These are phyloP conservation scores for Coenobita brevimanus DNA, from an alignment of 1,140 invertebrate genomes.

Conservation along the genomic window DNA sequence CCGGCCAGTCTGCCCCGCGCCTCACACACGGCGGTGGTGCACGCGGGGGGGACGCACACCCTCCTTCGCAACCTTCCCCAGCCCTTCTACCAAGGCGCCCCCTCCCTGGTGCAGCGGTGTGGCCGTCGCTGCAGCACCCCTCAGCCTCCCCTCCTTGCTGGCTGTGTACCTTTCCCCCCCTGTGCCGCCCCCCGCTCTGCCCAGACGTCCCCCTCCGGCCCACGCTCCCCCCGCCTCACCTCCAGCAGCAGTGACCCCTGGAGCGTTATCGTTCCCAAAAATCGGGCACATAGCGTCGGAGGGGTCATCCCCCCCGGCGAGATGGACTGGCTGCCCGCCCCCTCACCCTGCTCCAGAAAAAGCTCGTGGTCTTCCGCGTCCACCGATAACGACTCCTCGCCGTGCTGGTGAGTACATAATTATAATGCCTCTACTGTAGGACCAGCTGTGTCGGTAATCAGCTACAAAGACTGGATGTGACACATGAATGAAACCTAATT, in stretches of 20 bases:
- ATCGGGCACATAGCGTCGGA: constrained; percentile 36
- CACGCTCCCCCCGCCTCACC: constrained; percentile 48
- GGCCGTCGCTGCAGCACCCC: constrained; percentile 43
- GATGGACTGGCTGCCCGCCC: constrained; percentile 64
- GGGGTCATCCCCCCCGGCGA: constrained; percentile 49
- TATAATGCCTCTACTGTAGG: neutral
- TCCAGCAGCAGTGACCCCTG: constrained; percentile 55
- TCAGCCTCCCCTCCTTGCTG: constrained; percentile 22
- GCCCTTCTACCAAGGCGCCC: neutral
- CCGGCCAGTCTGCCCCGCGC: neutral
- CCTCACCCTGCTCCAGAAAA: constrained; percentile 62
- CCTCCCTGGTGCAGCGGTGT: constrained; percentile 6
- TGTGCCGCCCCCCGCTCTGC: constrained; percentile 42
- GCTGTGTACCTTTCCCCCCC: constrained; percentile 16
- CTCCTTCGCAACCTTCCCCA: constrained; percentile 29
- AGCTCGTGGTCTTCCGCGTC: constrained; percentile 65
- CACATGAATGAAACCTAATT: no score
- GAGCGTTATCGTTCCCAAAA: constrained; percentile 52
- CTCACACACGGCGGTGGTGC: constrained; percentile 28
- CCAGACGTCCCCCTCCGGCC: constrained; percentile 50
- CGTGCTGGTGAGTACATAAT: constrained; percentile 62
- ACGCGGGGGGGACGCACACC: constrained; percentile 33
- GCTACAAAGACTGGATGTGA: no score
- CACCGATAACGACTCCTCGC: constrained; percentile 59
- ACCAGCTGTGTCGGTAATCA: no score